These are phyloP conservation scores for Rhinophrynus dorsalis DNA, from an alignment of 2,797 vertebrate species.

Conservation along the genomic window DNA sequence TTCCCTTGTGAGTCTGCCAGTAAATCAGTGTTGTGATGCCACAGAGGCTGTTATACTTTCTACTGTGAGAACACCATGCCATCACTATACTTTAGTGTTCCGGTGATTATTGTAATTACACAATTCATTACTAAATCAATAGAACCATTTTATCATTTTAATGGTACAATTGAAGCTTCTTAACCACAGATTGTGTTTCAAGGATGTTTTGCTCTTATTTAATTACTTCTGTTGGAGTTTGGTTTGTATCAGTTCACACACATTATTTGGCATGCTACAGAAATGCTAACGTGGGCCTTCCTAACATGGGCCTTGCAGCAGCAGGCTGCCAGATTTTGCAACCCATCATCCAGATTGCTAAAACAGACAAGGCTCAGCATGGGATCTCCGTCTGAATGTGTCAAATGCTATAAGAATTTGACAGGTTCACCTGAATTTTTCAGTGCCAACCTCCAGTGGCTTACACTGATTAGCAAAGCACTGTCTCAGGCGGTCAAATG, in stretches of 20 bases:
- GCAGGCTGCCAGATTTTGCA: neutral
- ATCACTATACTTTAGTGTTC: neutral
- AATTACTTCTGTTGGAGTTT: no score
- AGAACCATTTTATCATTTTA: no score
- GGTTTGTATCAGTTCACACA: neutral
- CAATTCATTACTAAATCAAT: neutral
- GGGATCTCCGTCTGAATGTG: conserved; percentile 2
- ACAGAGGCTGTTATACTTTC: neutral
- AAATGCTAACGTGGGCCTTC: neutral
- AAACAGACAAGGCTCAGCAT: neutral
- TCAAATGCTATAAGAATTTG: neutral
- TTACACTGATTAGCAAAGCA: conserved; percentile 28
- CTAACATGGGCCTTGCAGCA: no score
- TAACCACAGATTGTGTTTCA: no score
- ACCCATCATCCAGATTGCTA: neutral
- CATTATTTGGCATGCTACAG: neutral
- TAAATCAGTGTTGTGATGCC: neutral
- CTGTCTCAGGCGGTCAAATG: neutral
- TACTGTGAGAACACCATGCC: neutral
- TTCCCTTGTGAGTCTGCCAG: neutral
- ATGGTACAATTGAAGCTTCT: no score
- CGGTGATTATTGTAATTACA: neutral
- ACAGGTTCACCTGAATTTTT: conserved; percentile 11
- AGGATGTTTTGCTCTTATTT: no score
- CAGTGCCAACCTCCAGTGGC: conserved; percentile 4